Conservation (phyloP, 2,888 invertebrate species). For the Criorhina ranunculi region DNA sequence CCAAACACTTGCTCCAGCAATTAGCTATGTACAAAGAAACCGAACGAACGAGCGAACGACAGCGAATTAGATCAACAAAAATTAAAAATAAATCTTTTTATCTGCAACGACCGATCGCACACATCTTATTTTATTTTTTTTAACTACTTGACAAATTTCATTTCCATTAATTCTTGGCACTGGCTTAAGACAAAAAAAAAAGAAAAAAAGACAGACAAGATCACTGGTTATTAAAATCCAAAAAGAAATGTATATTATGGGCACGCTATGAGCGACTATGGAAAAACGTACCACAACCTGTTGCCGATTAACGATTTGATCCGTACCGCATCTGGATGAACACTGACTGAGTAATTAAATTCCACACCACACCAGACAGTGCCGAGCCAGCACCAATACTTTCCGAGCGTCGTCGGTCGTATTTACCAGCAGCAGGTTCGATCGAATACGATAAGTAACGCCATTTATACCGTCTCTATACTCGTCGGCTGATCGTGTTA, state of each 20-base stretch:
- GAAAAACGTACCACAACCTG: constrained; percentile 56
- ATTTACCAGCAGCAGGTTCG: constrained; percentile 69
- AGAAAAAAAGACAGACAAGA: constrained; percentile 18
- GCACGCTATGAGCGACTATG: constrained; percentile 26
- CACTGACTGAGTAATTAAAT: constrained; percentile 76
- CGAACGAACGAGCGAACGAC: constrained; percentile 17
- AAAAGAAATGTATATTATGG: constrained; percentile 41
- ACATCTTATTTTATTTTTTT: not conserved
- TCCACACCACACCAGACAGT: constrained; percentile 74
- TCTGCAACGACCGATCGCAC: constrained; percentile 22
- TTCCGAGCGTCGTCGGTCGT: constrained; percentile 41
- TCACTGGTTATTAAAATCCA: constrained; percentile 41
- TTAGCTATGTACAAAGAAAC: constrained; percentile 1
- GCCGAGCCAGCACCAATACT: constrained; percentile 73
- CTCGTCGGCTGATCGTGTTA: constrained; percentile 50
- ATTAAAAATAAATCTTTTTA: constrained; percentile 24
- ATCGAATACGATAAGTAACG: constrained; percentile 72
- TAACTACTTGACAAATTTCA: constrained; percentile 45
- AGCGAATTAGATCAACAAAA: constrained; percentile 23
- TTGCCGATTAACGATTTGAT: constrained; percentile 65
- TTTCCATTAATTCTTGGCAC: constrained; percentile 27
- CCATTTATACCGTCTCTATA: constrained; percentile 60
- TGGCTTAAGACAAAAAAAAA: constrained; percentile 24
- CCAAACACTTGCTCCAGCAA: not conserved
- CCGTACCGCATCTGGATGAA: constrained; percentile 75